A percentile compares a stretch with the other conserved stretches of the same genome.
phyloP scores from a whole-genome alignment of 2,797 vertebrate genomes.

The Poeciliopsis turneri region DNA sequence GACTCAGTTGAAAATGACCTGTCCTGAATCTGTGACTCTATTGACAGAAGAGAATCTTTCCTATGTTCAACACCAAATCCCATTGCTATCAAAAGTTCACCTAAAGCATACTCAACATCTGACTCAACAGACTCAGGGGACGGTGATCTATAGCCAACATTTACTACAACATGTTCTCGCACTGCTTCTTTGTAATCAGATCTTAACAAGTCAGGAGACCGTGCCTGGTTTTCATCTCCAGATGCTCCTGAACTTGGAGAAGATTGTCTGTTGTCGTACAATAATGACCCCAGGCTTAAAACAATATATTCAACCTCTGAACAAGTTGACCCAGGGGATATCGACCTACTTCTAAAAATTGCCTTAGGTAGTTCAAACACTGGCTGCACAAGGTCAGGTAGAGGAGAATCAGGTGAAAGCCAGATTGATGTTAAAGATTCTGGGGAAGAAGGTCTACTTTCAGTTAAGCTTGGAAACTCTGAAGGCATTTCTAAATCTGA shows the following conservation, averaged over 20 bases:
- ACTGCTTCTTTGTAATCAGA: constrained; percentile 38
- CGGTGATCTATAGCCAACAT: constrained; percentile 52
- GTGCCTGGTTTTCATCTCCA: constrained; percentile 43
- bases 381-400: constrained; percentile 40
- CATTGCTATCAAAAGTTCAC: constrained; percentile 41
- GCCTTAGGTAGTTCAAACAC: constrained; percentile 18
- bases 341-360: constrained; percentile 46
- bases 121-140: constrained; percentile 63
- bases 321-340: constrained; percentile 66
- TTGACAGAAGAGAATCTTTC: constrained; percentile 51
- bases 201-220: constrained; percentile 66
- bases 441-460: constrained; percentile 52
- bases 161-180: constrained; percentile 34
- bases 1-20: constrained; percentile 43
- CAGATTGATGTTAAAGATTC: constrained; percentile 33
- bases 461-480: constrained; percentile 7
- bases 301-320: constrained; percentile 66
- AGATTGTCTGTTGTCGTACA: constrained; percentile 40
- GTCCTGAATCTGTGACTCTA: constrained; percentile 27
- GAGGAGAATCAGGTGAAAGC: constrained; percentile 59
- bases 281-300: constrained; percentile 37
- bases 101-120: constrained; percentile 58
- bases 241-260: constrained; percentile 55
- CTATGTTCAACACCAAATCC: constrained; percentile 26
- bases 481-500: constrained; percentile 54